Base-by-base conservation (phyloP, 2,888 invertebrate species). In the Empis stercorea region DNA sequence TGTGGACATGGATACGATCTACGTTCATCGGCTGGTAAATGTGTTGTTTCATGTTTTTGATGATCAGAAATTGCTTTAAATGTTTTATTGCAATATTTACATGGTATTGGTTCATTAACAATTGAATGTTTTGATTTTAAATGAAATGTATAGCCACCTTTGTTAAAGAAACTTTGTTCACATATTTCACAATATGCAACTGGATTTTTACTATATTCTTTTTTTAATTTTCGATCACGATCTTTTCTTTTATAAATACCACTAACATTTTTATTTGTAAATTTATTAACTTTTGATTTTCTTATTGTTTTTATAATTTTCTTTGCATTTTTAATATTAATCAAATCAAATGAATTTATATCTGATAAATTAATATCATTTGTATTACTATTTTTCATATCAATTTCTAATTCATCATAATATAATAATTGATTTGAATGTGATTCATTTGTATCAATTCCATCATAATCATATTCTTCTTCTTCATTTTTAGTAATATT, bases 11-110 rank as follows among this genome's bases (percentile, higher is more conserved):
- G 53, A 46, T 57, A 56, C 5, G 56, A 54, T 16, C 54, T 43
- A 15, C 57, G 57, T 30, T 56, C 55, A 3, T 56, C 53, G 42
- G 61, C 43, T 0, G 66, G 63, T 43, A 61, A 50, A 52, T 60
- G 52, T 9, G 40, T 47, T 4, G 17, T 43, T 15, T 46, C 45
- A 38, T 64, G 63, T 1, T 47, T 48, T 20, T 55, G 52, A 3
- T 60, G 43, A 9, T 57, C 53, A 45, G 34, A 30, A 32, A 49
- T 50, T 32, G 36, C 45, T 16, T 50, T 46, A 10, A 44, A 48
- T 37, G 48, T 41, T 46, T 51, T 51, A n/a, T 44, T 34, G 44
- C 49, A 47, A 10, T 46, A 30, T 38, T 50, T 51, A 10, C 44
- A 45, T 16, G 38, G 27, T 30, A 51, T 51, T 13, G 34, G 34